A percentile compares a stretch with the other conserved stretches of the same genome.
Evolutionary conservation across 2,797 vertebrate species (phyloP).

Genomic region (Mergus octosetaceus): DNA sequence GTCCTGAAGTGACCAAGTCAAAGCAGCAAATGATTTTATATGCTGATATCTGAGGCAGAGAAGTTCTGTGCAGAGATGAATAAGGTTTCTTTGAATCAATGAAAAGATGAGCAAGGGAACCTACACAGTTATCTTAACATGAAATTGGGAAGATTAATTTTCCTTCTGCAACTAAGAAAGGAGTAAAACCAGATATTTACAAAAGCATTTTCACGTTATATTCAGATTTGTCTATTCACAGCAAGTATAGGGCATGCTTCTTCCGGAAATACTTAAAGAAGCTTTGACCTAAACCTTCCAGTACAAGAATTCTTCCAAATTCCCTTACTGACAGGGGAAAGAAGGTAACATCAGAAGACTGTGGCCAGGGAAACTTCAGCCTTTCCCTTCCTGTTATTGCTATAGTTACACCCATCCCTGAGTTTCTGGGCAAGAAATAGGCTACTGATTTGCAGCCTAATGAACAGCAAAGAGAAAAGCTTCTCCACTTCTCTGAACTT

Average conservation of each 20-base stretch:
- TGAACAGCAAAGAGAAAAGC: not conserved
- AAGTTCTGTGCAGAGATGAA: rapidly evolving
- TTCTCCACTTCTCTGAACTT: not conserved
- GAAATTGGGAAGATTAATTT: not conserved
- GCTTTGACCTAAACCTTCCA: not conserved
- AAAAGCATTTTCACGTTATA: not conserved
- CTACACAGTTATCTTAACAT: not conserved
- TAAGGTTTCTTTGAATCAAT: not conserved
- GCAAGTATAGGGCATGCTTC: not conserved
- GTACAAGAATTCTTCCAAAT: not conserved
- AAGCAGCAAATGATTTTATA: not conserved
- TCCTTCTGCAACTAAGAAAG: not conserved
- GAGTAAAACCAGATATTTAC: not conserved
- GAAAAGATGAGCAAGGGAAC: not conserved
- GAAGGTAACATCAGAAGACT: not conserved
- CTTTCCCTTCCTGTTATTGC: not conserved
- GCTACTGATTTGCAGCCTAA: not conserved
- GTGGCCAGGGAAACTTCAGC: not conserved
- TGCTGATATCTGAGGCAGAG: not conserved
- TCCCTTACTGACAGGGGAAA: not conserved
- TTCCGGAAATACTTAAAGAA: not conserved
- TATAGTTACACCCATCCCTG: not conserved
- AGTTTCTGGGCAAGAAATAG: not conserved
- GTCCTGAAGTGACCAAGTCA: not conserved
- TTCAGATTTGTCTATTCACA: not conserved